Evolutionary conservation across 2,888 invertebrate species (phyloP), one percentile per base, ranked within the genome.

Genomic region (Eretmocerus hayati): DNA sequence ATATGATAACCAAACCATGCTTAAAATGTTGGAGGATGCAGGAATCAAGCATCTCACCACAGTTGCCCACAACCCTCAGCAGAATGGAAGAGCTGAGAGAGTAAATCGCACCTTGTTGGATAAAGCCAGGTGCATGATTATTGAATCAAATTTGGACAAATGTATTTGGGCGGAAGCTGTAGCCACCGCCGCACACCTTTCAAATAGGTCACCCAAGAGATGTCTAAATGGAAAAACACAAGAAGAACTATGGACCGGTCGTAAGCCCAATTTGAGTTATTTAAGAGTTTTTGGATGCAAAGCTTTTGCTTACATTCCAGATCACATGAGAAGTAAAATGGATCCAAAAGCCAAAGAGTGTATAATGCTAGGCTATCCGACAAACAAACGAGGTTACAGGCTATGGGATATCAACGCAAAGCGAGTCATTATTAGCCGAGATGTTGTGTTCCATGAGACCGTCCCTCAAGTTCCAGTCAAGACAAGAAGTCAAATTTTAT

Each of bases 221-320:
- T 42, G 46, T 4, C 36, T 50, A 2, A 20, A n/a, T 11, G 52
- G 37, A 3, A 45, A 39, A 15, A 59, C 55, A 4, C 54, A 57
- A 16, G n/a, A n/a, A n/a, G n/a, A n/a, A n/a, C n/a, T n/a, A n/a
- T n/a, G n/a, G n/a, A n/a, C n/a, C n/a, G n/a, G 44, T 42, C 11
- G 58, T 59, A 40, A 19, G 32, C 48, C 54, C 2, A 42, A 56
- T 20, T 19, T 62, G 3, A 20, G 37, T 15, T 56, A 61, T 37
- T 13, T 59, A 2, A 52, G 49, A 44, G 37, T 56, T 4, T 62
- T 62, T 50, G 61, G 59, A n/a, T 48, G 36, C 13, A 23, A 26
- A 33, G 50, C 49, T 2, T 48, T 46, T 23, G 42, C 35, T 19
- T 39, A 46, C 13, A 43, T 52, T 18, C 41, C 48, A 2, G 41